Conservation (phyloP, 2,113 vertebrate genomes). For the Myanophis thanlyinensis region DNA sequence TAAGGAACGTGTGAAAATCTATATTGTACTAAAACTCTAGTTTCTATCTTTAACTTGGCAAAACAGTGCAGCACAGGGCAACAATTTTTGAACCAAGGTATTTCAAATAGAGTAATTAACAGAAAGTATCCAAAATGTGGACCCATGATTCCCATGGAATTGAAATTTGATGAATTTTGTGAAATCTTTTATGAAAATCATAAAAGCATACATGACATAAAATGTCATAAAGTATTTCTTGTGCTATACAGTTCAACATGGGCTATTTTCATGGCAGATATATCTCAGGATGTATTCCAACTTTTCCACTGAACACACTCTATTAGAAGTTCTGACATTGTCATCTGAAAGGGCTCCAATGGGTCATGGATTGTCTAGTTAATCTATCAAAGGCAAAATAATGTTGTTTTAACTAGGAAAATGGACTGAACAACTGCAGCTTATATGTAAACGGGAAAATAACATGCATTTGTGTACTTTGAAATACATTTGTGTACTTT, state of each 20-base stretch:
- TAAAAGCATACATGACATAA: background rate
- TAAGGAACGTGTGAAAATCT: background rate
- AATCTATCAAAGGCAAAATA: background rate
- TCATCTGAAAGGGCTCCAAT: background rate
- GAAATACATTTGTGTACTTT: background rate
- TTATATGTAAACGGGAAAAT: background rate
- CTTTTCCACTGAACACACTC: background rate
- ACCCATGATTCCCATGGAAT: background rate
- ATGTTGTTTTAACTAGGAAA: background rate
- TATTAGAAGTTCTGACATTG: background rate
- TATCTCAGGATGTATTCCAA: background rate
- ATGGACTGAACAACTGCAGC: background rate
- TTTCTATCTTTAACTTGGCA: background rate
- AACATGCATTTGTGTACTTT: background rate
- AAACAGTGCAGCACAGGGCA: background rate
- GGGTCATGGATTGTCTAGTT: background rate
- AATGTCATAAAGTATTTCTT: background rate
- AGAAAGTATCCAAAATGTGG: background rate
- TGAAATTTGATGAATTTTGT: background rate
- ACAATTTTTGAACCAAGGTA: background rate
- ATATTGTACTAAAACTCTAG: background rate
- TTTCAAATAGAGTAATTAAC: background rate
- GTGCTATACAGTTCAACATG: background rate
- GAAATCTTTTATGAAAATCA: background rate
- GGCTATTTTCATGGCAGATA: background rate